Evolutionary conservation across 2,797 vertebrate species (phyloP), one percentile per base, ranked within the genome.

Genomic region (Dipus sagitta): DNA sequence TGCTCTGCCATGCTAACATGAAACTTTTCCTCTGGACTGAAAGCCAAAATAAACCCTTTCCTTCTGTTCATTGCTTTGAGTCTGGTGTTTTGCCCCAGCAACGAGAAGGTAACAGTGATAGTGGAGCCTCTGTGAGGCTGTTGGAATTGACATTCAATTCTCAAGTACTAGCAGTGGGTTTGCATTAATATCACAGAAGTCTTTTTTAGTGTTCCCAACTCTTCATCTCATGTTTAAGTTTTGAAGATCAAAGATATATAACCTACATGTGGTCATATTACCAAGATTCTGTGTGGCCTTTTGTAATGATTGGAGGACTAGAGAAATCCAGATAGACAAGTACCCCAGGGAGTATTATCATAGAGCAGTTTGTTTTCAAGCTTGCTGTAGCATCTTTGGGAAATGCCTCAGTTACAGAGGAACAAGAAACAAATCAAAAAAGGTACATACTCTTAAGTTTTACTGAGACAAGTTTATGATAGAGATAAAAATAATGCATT

Each of bases 401-500:
- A 58, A 68, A n/a, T 71, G 3, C 7, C 65, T 86, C 77, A 62
- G 2, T 87, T 67, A 77, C 0, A 65, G 34, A 86, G n/a, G 92
- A 52, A 68, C 4, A 60, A 60, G 38, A 88, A 68, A 52, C 28
- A 20, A 64, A 83, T 76, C 58, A 93, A 81, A 62, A 38, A 9
- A 64, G 4, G 4, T 62, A 24, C 42, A 68, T 74, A 30, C 58
- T 23, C 58, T 92, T 47, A 82, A 32, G 32, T 15, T 67, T 11
- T 54, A 76, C 12, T 15, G 12, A 90, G 71, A n/a, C 28, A 83
- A 84, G 12, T 90, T 80, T 84, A 77, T 32, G 42, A 88, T 20
- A 92, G 23, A 92, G 32, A 68, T 67, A 74, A 94, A 72, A 90
- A 83, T 13, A 38, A 81, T 82, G 54, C 30, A 30, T 91, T 26